Conservation (phyloP, 2,113 vertebrate genomes). For the Columba janthina region DNA sequence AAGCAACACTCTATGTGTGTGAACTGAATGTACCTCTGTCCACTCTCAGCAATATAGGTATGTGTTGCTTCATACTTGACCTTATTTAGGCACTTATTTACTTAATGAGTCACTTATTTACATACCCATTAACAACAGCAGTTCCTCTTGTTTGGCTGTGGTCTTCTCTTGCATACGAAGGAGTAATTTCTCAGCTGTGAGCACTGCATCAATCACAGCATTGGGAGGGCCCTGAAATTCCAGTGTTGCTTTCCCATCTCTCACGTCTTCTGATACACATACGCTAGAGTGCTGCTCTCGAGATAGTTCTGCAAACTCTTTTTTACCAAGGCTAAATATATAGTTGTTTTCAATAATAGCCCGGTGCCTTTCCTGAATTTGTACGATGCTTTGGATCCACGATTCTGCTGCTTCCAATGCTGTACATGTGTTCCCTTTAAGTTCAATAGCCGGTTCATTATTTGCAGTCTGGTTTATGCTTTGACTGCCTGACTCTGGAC, state of each 20-base stretch:
- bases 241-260: slow-evolving; percentile 53
- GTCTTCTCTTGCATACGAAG: slow-evolving; percentile 71
- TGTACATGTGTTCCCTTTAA: slow-evolving; percentile 31
- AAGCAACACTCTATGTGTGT: background rate
- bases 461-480: background rate
- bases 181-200: slow-evolving; percentile 80
- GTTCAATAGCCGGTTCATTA: slow-evolving; percentile 51
- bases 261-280: slow-evolving; percentile 62
- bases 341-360: slow-evolving; percentile 77
- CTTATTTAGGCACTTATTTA: background rate
- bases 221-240: slow-evolving; percentile 55
- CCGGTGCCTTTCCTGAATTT: rapidly evolving
- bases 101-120: slow-evolving; percentile 6
- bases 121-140: slow-evolving; percentile 62
- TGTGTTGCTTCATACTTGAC: background rate
- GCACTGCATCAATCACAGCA: background rate
- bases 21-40: background rate
- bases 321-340: slow-evolving; percentile 74
- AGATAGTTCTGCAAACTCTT: slow-evolving; percentile 70
- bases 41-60: background rate
- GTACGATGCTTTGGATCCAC: slow-evolving; percentile 66
- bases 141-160: slow-evolving; percentile 33
- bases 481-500: slow-evolving; percentile 3
- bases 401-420: slow-evolving; percentile 64
- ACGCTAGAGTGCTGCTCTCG: background rate